Conservation (phyloP, 2,888 invertebrate species). For the Heteropelma amictum region DNA sequence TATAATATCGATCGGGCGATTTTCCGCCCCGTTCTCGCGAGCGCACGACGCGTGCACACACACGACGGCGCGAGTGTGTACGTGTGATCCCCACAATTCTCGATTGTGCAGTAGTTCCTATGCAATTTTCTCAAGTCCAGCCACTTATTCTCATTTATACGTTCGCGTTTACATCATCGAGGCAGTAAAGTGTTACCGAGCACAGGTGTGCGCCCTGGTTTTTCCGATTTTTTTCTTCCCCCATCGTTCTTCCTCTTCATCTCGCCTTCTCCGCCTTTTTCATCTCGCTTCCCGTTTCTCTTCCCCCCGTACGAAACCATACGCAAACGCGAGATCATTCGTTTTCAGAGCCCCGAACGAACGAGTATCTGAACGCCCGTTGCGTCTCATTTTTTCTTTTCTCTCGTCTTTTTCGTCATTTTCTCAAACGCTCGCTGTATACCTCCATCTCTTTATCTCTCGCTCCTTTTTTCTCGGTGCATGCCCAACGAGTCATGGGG, state of each 20-base stretch:
- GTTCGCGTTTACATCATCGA: slow-evolving; percentile 77
- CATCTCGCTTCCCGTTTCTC: background rate
- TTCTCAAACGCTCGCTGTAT: slow-evolving; percentile 33
- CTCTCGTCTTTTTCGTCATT: slow-evolving; percentile 33
- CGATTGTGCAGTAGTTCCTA: slow-evolving; percentile 57
- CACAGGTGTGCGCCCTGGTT: slow-evolving; percentile 75
- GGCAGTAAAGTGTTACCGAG: slow-evolving; percentile 75
- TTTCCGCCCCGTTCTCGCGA: slow-evolving; percentile 33
- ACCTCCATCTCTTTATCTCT: slow-evolving; percentile 11
- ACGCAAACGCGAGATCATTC: slow-evolving; percentile 22
- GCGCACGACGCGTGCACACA: background rate
- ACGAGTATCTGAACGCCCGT: slow-evolving; percentile 37
- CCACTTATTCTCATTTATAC: slow-evolving; percentile 75
- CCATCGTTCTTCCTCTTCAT: slow-evolving; percentile 38
- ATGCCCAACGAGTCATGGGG: slow-evolving; percentile 74
- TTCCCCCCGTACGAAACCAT: background rate
- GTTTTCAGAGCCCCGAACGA: slow-evolving; percentile 21
- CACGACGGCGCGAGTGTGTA: slow-evolving; percentile 9
- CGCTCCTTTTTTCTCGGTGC: slow-evolving; percentile 58
- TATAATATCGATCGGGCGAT: slow-evolving; percentile 48
- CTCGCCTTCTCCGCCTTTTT: slow-evolving; percentile 4
- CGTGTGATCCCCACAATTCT: background rate
- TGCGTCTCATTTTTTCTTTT: slow-evolving; percentile 24
- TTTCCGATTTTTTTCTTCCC: slow-evolving; percentile 63
- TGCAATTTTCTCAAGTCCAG: slow-evolving; percentile 73